phyloP scores from a whole-genome alignment of 2,113 vertebrate genomes.

The Sturnus vulgaris region DNA sequence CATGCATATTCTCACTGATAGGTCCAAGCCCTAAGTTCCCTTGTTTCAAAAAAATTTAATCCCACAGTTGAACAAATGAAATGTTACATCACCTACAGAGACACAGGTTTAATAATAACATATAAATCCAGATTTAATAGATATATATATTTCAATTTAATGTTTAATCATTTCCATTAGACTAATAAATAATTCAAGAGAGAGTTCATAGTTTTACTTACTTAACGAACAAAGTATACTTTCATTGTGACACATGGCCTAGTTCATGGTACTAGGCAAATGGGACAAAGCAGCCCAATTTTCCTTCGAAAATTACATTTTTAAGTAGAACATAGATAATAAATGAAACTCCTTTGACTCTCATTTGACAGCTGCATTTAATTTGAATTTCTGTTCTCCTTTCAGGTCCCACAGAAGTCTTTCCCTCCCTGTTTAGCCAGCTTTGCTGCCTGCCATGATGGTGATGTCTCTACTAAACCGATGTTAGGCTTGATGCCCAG shows the following conservation, averaged over 20 bases:
- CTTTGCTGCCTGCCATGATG: background rate
- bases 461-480: background rate
- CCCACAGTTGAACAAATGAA: background rate
- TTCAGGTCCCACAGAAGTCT: background rate
- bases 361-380: background rate
- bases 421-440: background rate
- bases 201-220: background rate
- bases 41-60: background rate
- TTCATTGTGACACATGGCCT: background rate
- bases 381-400: background rate
- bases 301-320: background rate
- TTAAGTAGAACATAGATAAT: background rate
- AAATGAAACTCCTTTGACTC: background rate
- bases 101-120: background rate
- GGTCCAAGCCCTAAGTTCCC: background rate
- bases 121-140: background rate
- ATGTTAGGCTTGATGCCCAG: accelerated
- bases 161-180: background rate
- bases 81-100: background rate
- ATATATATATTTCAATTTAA: background rate
- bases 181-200: background rate
- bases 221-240: background rate
- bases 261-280: background rate
- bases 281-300: background rate
- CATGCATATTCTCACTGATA: background rate